Conservation (phyloP, 2,797 vertebrate genomes). For the Macropodus opercularis region DNA sequence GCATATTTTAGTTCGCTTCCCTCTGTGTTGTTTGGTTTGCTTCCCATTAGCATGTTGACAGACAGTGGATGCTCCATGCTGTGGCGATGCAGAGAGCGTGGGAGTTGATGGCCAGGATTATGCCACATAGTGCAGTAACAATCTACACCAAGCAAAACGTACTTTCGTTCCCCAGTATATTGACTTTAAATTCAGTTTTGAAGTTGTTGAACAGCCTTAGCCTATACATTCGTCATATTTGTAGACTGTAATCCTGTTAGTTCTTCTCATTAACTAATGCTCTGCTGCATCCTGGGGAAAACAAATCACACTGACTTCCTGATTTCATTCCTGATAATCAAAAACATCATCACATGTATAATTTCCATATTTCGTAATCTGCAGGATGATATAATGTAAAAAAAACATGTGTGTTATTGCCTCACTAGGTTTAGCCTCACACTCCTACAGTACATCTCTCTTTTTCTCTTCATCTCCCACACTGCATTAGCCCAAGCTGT, state of each 20-base stretch:
- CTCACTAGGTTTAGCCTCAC: conserved; percentile 12
- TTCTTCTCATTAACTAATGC: background rate
- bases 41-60: conserved; percentile 76
- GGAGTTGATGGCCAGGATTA: conserved; percentile 72
- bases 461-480: conserved; percentile 36
- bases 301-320: background rate
- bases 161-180: background rate
- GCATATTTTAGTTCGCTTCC: conserved; percentile 50
- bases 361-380: conserved; percentile 2
- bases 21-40: conserved; percentile 69
- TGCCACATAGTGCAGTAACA: conserved; percentile 52
- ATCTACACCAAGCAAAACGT: conserved; percentile 7
- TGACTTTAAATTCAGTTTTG: background rate
- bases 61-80: conserved; percentile 79
- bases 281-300: background rate
- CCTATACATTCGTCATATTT: background rate
- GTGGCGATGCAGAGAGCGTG: conserved; percentile 72
- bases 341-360: background rate
- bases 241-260: background rate
- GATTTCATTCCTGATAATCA: background rate
- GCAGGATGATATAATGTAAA: conserved; percentile 6
- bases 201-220: background rate
- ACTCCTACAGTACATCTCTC: conserved; percentile 36
- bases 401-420: conserved; percentile 31
- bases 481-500: conserved; percentile 48